Conservation (phyloP, 2,888 invertebrate species). For the Drosophila siamana region DNA sequence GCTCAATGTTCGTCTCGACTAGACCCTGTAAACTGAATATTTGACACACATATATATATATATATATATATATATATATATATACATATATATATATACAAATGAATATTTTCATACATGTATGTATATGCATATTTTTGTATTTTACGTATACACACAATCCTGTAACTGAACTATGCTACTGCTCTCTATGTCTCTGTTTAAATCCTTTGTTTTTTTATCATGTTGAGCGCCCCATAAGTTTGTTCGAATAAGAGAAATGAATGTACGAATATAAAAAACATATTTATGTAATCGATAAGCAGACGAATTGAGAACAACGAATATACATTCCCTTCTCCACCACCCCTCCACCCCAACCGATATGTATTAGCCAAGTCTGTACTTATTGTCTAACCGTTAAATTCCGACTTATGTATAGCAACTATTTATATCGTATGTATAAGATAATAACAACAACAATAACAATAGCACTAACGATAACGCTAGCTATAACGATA, state of each 20-base stretch:
- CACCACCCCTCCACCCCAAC: not conserved
- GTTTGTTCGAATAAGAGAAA: conserved; percentile 49
- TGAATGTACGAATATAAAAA: conserved; percentile 26
- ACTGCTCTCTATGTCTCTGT: not conserved
- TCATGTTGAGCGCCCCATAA: conserved; percentile 22
- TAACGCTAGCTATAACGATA: not conserved
- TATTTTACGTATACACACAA: not conserved
- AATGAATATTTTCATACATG: not conserved
- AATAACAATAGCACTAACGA: not conserved
- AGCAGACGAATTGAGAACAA: conserved; percentile 44
- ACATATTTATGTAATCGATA: conserved; percentile 30
- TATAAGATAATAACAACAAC: conserved; percentile 5
- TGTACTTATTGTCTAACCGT: conserved; percentile 43
- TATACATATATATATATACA: conserved; percentile 6
- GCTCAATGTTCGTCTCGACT: conserved; percentile 20
- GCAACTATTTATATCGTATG: conserved; percentile 46
- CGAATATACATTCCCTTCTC: conserved; percentile 41
- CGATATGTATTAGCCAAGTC: conserved; percentile 23
- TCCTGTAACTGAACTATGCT: conserved; percentile 1
- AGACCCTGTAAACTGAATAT: not conserved
- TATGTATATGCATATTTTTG: not conserved
- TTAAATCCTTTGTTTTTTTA: conserved; percentile 15
- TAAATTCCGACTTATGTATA: conserved; percentile 38
- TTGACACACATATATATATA: conserved; percentile 5
- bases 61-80: too few species aligned